phyloP scores from a whole-genome alignment of 2,888 invertebrate species.

The Lycocerus yunnanus region DNA sequence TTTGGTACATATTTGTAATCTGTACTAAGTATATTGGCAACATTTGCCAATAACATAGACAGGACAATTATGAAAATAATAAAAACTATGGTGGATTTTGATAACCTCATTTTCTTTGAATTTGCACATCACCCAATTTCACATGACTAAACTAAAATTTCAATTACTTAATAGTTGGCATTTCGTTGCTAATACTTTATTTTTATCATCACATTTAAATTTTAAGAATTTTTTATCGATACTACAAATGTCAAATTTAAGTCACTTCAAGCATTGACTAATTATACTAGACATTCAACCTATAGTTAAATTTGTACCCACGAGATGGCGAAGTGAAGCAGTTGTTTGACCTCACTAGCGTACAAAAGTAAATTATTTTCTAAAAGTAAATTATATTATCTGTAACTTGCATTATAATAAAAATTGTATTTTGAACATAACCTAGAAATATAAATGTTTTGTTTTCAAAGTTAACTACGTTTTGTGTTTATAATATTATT shows the following conservation, averaged over 20 bases:
- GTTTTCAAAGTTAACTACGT: too few relatives aligned
- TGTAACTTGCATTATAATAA: too few relatives aligned
- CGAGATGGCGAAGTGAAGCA: too few relatives aligned
- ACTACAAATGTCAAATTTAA: background rate
- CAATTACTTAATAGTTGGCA: background rate
- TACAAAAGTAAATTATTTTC: too few relatives aligned
- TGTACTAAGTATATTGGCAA: constrained; percentile 69
- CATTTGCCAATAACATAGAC: constrained; percentile 71
- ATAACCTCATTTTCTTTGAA: constrained; percentile 63
- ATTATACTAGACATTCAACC: too few relatives aligned
- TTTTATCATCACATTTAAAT: background rate
- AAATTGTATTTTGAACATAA: too few relatives aligned
- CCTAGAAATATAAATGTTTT: too few relatives aligned
- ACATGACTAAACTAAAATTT: background rate
- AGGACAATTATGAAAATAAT: constrained; percentile 66
- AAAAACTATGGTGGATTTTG: constrained; percentile 65
- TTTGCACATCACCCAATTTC: background rate
- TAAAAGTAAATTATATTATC: too few relatives aligned
- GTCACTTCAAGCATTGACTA: too few relatives aligned
- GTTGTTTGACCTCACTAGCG: too few relatives aligned
- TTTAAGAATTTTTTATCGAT: background rate
- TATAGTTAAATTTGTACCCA: too few relatives aligned
- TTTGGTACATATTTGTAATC: constrained; percentile 49
- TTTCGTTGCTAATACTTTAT: background rate
- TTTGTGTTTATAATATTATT: too few relatives aligned